These are phyloP conservation scores for Drosophila gaucha DNA, from an alignment of 2,888 invertebrate genomes.

Conservation along the genomic window DNA sequence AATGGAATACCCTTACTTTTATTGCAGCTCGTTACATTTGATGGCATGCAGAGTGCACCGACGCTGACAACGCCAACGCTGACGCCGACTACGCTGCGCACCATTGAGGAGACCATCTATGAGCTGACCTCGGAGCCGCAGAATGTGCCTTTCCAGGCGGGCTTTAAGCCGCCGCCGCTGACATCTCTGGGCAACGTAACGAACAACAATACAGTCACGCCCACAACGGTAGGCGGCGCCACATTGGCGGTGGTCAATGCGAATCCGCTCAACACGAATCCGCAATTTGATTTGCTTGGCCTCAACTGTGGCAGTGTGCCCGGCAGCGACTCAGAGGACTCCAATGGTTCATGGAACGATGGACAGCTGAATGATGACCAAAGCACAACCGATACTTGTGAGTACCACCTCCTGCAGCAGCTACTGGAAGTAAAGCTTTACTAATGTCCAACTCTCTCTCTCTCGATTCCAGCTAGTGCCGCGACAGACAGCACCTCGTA, in stretches of 20 bases:
- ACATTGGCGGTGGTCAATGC: conserved; percentile 34
- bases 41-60: conserved; percentile 94
- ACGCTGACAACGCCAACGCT: conserved; percentile 97
- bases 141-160: conserved; percentile 93
- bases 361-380: conserved; percentile 82
- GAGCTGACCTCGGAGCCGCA: conserved; percentile 92
- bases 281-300: conserved; percentile 32
- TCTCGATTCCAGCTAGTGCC: conserved; percentile 79
- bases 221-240: conserved; percentile 22
- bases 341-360: conserved; percentile 84
- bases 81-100: conserved; percentile 96
- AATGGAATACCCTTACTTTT: conserved; percentile 24
- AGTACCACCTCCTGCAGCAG: conserved; percentile 42
- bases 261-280: conserved; percentile 29
- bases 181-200: conserved; percentile 83
- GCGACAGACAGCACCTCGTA: conserved; percentile 84
- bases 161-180: conserved; percentile 96
- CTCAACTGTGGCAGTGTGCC: conserved; percentile 42
- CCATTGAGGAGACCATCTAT: conserved; percentile 96
- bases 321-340: conserved; percentile 75
- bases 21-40: conserved; percentile 92
- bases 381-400: conserved; percentile 84
- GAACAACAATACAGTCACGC: conserved; percentile 21
- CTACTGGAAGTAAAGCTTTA: neutral
- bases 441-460: neutral